Percentiles rank a stretch among this genome's conserved stretches.
Evolutionary conservation across 2,797 vertebrate genomes (phyloP).

Genomic region (Allobates femoralis): DNA sequence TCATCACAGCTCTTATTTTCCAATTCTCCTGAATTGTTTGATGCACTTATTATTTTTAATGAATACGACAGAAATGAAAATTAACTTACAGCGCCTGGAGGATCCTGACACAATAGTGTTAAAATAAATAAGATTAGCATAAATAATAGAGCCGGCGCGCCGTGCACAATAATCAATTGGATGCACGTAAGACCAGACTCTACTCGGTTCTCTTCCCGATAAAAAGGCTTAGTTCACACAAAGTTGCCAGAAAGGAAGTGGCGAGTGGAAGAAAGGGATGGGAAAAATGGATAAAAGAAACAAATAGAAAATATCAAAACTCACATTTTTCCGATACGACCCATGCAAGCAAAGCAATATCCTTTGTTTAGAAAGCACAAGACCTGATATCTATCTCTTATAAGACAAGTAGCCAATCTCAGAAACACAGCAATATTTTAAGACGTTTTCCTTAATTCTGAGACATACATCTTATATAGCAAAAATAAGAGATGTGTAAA

Average conservation of each 20-base stretch:
- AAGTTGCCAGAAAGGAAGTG: background rate
- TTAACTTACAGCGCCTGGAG: slow-evolving; percentile 32
- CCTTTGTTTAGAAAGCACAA: too few species aligned
- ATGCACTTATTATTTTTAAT: slow-evolving; percentile 41
- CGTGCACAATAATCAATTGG: slow-evolving; percentile 5
- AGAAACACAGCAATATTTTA: too few species aligned
- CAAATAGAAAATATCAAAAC: background rate
- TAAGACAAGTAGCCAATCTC: too few species aligned
- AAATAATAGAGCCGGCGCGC: slow-evolving; percentile 24
- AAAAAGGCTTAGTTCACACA: background rate
- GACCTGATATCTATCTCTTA: too few species aligned
- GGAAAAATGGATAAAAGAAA: background rate
- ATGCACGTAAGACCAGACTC: background rate
- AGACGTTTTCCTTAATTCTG: too few species aligned
- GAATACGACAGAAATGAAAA: slow-evolving; percentile 44
- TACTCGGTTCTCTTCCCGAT: too few species aligned
- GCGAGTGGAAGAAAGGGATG: background rate
- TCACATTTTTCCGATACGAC: background rate
- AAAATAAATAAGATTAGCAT: slow-evolving; percentile 52
- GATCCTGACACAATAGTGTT: slow-evolving; percentile 38
- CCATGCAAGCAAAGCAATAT: background rate
- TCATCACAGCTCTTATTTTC: too few species aligned
- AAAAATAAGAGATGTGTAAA: too few species aligned
- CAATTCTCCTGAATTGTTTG: slow-evolving; percentile 9
- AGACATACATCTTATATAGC: too few species aligned